These are phyloP conservation scores for Drosophila prolongata DNA, from an alignment of 2,888 invertebrate species.

Conservation along the genomic window DNA sequence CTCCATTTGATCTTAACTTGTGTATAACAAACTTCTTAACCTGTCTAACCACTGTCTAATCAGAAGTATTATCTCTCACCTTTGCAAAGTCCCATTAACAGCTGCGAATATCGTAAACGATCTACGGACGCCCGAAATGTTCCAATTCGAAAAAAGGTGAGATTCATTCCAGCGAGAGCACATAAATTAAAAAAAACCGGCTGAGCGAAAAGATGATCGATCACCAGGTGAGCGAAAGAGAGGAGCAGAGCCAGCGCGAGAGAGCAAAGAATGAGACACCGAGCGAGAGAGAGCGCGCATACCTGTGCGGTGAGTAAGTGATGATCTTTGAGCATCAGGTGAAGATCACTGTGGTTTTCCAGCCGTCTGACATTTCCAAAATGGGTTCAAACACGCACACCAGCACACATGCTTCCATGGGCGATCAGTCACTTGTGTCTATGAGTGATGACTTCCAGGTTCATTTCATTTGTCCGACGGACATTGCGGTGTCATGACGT, in stretches of 20 bases:
- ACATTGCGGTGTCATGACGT: constrained; percentile 69
- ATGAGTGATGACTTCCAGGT: constrained; percentile 16
- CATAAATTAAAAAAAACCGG: constrained; percentile 74
- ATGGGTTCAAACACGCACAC: constrained; percentile 60
- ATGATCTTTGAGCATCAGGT: constrained; percentile 27
- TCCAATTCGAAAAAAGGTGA: constrained; percentile 77
- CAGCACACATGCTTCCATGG: constrained; percentile 24
- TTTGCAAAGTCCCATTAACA: constrained; percentile 29
- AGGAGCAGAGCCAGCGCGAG: constrained; percentile 14
- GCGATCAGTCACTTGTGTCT: constrained; percentile 38
- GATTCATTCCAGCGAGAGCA: constrained; percentile 69
- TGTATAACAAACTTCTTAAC: constrained; percentile 49
- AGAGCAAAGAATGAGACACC: constrained; percentile 10
- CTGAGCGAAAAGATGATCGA: constrained; percentile 75
- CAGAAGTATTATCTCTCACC: constrained; percentile 44
- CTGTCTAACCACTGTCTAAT: constrained; percentile 32
- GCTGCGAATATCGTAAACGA: constrained; percentile 72
- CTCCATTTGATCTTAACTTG: constrained; percentile 26
- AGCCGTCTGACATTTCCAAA: constrained; percentile 64
- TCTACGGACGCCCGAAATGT: constrained; percentile 45
- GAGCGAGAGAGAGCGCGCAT: constrained; percentile 27
- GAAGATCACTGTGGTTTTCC: constrained; percentile 18
- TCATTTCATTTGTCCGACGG: constrained; percentile 63
- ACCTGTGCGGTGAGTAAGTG: constrained; percentile 51
- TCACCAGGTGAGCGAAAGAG: constrained; percentile 50